Percentiles rank a stretch among this genome's conserved stretches.
Evolutionary conservation across 2,888 invertebrate species (phyloP).

Genomic region (Conomelus anceps): DNA sequence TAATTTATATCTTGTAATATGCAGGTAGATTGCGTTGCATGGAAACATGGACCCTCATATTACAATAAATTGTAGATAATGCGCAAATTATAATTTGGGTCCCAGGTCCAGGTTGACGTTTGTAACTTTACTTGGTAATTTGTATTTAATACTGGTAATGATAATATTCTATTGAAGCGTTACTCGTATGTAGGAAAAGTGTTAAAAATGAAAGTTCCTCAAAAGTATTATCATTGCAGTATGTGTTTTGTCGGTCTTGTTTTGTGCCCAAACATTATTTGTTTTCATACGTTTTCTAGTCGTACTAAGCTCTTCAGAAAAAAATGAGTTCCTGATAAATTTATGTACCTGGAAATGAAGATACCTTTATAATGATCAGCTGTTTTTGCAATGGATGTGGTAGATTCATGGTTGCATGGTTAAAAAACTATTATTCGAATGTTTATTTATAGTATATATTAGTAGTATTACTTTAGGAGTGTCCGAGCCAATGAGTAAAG

Average conservation of each 20-base stretch:
- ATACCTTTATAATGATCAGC: constrained; percentile 14
- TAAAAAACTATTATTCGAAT: constrained; percentile 12
- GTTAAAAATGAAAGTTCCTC: not conserved
- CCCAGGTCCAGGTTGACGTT: not conserved
- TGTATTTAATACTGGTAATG: not conserved
- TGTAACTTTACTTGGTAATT: not conserved
- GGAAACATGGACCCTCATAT: not conserved
- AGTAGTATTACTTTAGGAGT: constrained; percentile 25
- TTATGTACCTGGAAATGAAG: constrained; percentile 13
- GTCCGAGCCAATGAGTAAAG: constrained; percentile 33
- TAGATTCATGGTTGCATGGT: constrained; percentile 14
- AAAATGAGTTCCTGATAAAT: not conserved
- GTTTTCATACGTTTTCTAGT: not conserved
- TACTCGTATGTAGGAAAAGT: not conserved
- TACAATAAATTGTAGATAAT: not conserved
- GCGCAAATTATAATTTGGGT: not conserved
- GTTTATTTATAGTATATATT: constrained; percentile 27
- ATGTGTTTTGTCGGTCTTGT: not conserved
- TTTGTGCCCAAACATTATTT: not conserved
- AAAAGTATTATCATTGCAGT: not conserved
- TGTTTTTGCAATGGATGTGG: constrained; percentile 8
- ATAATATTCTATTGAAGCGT: not conserved
- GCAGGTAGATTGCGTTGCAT: not conserved
- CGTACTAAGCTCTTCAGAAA: not conserved
- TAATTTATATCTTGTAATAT: not conserved